phyloP scores from a whole-genome alignment of 1,140 invertebrate species.

The Drosophila pseudoobscura region DNA sequence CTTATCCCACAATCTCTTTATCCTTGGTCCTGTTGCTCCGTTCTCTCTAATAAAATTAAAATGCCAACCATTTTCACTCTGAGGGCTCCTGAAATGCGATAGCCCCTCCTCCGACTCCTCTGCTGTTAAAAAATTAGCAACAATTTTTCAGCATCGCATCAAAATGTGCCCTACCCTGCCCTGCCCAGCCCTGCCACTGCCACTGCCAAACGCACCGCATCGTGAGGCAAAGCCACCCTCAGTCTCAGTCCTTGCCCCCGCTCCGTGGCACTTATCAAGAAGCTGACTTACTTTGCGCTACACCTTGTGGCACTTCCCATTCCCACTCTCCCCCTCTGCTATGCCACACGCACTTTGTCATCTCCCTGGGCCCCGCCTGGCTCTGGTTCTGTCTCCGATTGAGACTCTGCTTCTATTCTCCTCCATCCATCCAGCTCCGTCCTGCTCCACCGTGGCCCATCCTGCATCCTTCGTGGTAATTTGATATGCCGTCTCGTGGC shows the following conservation, averaged over 20 bases:
- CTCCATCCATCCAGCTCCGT: too few relatives aligned
- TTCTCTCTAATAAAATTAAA: slow-evolving; percentile 69
- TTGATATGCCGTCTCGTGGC: slow-evolving; percentile 77
- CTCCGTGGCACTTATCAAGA: slow-evolving; percentile 62
- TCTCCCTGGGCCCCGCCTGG: slow-evolving; percentile 29
- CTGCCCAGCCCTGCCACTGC: slow-evolving; percentile 9
- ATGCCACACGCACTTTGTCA: slow-evolving; percentile 67
- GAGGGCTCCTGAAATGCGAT: slow-evolving; percentile 56
- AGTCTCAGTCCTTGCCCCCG: neutral
- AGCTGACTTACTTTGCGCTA: slow-evolving; percentile 68
- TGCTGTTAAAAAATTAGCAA: slow-evolving; percentile 76
- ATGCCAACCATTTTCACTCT: slow-evolving; percentile 74
- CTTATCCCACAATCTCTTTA: slow-evolving; percentile 23
- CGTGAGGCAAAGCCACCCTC: slow-evolving; percentile 41
- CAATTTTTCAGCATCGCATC: slow-evolving; percentile 77
- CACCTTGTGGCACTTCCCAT: slow-evolving; percentile 52
- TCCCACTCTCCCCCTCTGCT: slow-evolving; percentile 5
- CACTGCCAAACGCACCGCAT: slow-evolving; percentile 75
- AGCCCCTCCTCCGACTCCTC: slow-evolving; percentile 40
- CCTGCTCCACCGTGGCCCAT: too few relatives aligned
- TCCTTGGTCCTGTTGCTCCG: slow-evolving; percentile 30
- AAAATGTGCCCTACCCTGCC: slow-evolving; percentile 43
- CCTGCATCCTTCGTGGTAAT: slow-evolving; percentile 45
- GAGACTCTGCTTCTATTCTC: neutral
- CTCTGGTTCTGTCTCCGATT: slow-evolving; percentile 30